Evolutionary conservation across 2,888 invertebrate genomes (phyloP), one percentile per base, ranked within the genome.

Genomic region (Meta bourneti): DNA sequence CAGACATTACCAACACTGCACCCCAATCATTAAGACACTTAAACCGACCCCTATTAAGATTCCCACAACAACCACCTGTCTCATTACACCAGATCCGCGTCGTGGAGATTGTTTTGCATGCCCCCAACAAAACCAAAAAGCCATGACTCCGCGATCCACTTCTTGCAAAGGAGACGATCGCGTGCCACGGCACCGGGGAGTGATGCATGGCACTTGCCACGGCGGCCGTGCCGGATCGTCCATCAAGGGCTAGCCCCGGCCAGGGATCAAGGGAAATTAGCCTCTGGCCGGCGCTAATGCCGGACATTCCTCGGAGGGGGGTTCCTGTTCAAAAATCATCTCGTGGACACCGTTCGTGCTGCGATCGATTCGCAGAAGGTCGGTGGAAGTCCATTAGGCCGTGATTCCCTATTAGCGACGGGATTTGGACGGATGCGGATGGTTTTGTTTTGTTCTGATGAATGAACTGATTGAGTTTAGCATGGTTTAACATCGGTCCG

Each of bases 161-260:
- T 20, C 74, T 11, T 74, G 34, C 6, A 11, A 74, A 74, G 34
- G 34, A 61, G 19, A 69, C 16, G 34, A 51, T 70, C 72, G 87
- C 78, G 78, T 72, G 79, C 48, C 13, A 9, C 4, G 78, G 69
- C 19, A 49, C 48, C 71, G 34, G 20, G 34, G 48, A 51, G 70
- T 90, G 90, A 90, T 90, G 85, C 86, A 90, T 71, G 85, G 81
- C 48, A 8, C 81, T n/a, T 86, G 90, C 90, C 90, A 90, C 69
- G 52, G 7, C 72, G 54, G 72, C 85, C 9, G 85, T 75, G 80
- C 70, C 52, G 51, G n/a, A 19, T 81, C 85, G 90, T 90, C 61
- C 85, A 90, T 90, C 90, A 90, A 61, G 61, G 34, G 34, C 1
- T 34, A 19, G 83, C 34, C 51, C 19, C 20, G 19, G 9, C 51